Base-by-base conservation (phyloP, 37 sponge, comb jelly and placozoan species). In the Hormiphora californensis region DNA sequence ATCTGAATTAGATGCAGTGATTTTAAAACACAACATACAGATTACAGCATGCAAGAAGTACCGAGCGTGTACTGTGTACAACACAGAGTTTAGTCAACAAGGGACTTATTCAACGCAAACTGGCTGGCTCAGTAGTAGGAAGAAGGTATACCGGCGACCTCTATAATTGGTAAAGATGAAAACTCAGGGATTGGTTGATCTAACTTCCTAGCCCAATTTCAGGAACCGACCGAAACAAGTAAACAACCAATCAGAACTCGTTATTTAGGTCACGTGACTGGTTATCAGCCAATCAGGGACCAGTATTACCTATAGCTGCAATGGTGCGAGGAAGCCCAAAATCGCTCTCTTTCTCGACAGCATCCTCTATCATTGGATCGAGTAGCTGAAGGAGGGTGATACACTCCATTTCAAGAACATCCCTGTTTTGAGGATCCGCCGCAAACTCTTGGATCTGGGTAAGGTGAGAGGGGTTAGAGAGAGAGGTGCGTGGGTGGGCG, bases 301-400 rank as follows among this genome's bases (percentile, higher is more conserved):
- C n/a, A n/a, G 11, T 17, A 57, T 57, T 23, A 65, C 67, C 67
- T 65, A 65, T 65, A 34, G 36, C 4, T 21, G 67, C 67, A 28
- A 65, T 65, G 38, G 67, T 65, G 4, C 67, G 33, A 33, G 67
- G 67, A 19, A 65, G 37, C 19, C 35, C 35, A 39, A 36, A 65
- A 65, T 65, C 67, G 35, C 35, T 65, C 17, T 65, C 67, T 31
- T 38, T 25, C 17, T 65, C 67, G 5, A 65, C 67, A 7, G 67
- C 67, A 31, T 65, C 67, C 17, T 65, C 67, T 19, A 65, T 65
- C 67, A 65, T 65, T 32, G 67, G 67, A 65, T 65, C 67, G 5
- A 65, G 67, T 21, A 65, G 67, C 8, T 33, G 11, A 34, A 65
- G 67, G 19, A 65, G 33, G 12, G 17, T 17, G 4, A 33, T 17